Conservation (phyloP, 2,113 vertebrate species). For the Apodemus sylvaticus region DNA sequence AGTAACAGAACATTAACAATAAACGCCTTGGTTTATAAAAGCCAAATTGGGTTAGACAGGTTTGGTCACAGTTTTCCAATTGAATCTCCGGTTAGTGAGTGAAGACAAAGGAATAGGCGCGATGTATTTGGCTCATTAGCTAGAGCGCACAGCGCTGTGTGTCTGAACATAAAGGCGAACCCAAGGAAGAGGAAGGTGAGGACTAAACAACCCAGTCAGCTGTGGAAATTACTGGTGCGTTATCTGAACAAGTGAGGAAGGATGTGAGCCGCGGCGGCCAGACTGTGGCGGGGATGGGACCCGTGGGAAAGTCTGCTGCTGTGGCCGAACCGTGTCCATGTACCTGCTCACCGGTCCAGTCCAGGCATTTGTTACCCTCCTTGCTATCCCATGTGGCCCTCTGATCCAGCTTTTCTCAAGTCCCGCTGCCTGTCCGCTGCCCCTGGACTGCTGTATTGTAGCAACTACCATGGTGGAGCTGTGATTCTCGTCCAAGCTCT, state of each 20-base stretch:
- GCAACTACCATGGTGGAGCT: no score
- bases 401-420: background rate
- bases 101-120: slow-evolving; percentile 19
- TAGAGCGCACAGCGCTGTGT: background rate
- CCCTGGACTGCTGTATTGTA: background rate
- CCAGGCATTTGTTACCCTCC: background rate
- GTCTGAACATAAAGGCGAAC: background rate
- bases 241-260: background rate
- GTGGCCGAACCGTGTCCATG: background rate
- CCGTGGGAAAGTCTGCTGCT: background rate
- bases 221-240: background rate
- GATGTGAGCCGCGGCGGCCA: background rate
- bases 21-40: slow-evolving; percentile 46
- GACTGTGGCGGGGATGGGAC: background rate
- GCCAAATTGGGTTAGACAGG: slow-evolving; percentile 33
- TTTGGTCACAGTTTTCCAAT: slow-evolving; percentile 58
- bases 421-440: background rate
- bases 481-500: background rate
- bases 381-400: background rate
- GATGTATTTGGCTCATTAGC: background rate
- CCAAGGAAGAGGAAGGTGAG: background rate
- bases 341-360: background rate
- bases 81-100: slow-evolving; percentile 41
- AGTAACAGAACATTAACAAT: slow-evolving; percentile 49
- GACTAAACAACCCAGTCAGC: background rate